Percentiles rank a stretch among this genome's conserved stretches.
Conservation (phyloP, 2,797 vertebrate species). For the Tenualosa thibaudeaui region DNA sequence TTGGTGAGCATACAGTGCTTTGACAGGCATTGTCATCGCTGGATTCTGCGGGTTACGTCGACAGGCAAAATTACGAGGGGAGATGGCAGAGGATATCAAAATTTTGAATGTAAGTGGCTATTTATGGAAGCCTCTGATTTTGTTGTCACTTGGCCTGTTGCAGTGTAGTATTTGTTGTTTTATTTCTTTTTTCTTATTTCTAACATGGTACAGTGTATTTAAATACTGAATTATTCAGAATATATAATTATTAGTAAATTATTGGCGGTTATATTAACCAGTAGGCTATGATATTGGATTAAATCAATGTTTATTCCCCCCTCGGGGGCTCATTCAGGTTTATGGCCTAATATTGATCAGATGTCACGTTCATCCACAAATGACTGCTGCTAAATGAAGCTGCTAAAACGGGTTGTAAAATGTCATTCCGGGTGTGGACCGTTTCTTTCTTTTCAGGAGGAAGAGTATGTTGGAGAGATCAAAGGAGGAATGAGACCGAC, state of each 20-base stretch:
- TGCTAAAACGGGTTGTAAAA: neutral
- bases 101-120: slow-evolving; percentile 69
- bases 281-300: neutral
- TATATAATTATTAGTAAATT: neutral
- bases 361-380: neutral
- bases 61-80: slow-evolving; percentile 52
- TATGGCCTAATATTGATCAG: neutral
- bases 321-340: neutral
- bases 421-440: neutral
- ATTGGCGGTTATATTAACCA: neutral
- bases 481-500: slow-evolving; percentile 87
- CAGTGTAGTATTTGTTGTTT: too few relatives aligned
- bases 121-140: neutral
- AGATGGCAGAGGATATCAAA: slow-evolving; percentile 74
- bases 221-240: neutral
- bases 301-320: too few relatives aligned
- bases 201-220: neutral
- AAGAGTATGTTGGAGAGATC: slow-evolving; percentile 83
- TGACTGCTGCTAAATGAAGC: neutral
- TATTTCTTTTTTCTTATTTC: neutral
- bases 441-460: slow-evolving; percentile 79
- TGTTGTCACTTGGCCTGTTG: neutral
- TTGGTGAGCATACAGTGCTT: slow-evolving; percentile 42
- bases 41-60: slow-evolving; percentile 10
- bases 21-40: slow-evolving; percentile 52